Evolutionary conservation across 1,140 invertebrate genomes (phyloP), one percentile per base, ranked within the genome.

Genomic region (Drosophila mauritiana): DNA sequence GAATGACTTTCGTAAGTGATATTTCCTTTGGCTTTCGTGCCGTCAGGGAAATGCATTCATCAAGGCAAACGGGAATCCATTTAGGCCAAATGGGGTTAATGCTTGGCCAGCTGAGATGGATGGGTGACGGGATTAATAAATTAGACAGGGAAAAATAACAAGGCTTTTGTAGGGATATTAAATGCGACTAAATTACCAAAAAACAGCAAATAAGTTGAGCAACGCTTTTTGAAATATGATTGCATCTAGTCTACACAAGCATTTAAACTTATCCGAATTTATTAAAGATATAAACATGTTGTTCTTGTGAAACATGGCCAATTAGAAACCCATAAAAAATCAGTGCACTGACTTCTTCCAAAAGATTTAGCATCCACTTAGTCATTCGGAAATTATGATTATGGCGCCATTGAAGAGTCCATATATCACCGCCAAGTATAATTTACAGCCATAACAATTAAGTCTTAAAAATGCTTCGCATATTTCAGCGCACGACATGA

Each of bases 1-100:
- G 85, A 89, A 89, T 89, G 85, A 89, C 85, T 90, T 62, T 85
- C 62, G 62, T 90, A 81, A 90, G 80, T 90, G 85, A 89, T 89
- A 90, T 81, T 90, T 89, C 85, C 85, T 58, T 58, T 55, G 51
- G 42, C 39, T 46, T 67, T 73, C 53, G 45, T 70, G 67, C 12
- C 8, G 67, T 12, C 40, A 22, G 36, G 31, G 22, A 63, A 74
- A 74, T 74, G 72, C 70, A 74, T 74, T 74, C 59, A 74, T 74
- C 51, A 74, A 46, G 48, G n/a, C 34, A 40, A 51, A 73, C 39
- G 56, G 55, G 40, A 31, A 68, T 57, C 36, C 52, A 57, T 70
- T 70, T 70, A 22, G 27, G 11, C 4, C n/a, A 40, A 42, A 57
- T 22, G 27, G 4, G n/a, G 1, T 31, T 36, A 59, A 2, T 40